Evolutionary conservation across 2,888 invertebrate species (phyloP).

Genomic region (Boloria selene): DNA sequence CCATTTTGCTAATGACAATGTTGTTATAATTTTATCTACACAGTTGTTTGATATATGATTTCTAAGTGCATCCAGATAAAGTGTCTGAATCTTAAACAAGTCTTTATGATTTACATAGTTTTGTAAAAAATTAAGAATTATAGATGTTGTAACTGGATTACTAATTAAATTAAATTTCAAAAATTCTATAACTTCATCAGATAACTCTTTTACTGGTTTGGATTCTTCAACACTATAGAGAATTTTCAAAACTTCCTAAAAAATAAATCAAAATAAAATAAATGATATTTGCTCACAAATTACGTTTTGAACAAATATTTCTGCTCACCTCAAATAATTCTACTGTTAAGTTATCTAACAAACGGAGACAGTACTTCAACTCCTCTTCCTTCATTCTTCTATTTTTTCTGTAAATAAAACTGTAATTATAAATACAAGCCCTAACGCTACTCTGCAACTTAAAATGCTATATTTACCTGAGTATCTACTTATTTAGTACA

Average conservation of each 20-base stretch:
- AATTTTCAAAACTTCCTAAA: constrained; percentile 66
- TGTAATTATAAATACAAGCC: neutral
- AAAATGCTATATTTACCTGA: neutral
- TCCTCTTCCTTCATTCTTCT: constrained; percentile 70
- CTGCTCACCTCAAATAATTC: constrained; percentile 65
- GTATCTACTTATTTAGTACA: neutral
- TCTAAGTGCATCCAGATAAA: constrained; percentile 65
- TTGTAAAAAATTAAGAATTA: constrained; percentile 60
- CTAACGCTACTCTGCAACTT: neutral
- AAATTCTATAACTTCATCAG: constrained; percentile 61
- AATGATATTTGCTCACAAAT: too few relatives aligned
- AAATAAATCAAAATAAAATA: neutral
- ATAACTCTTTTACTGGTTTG: constrained; percentile 57
- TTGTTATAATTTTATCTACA: constrained; percentile 63
- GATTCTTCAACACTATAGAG: constrained; percentile 60
- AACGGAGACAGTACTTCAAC: constrained; percentile 66
- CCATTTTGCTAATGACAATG: constrained; percentile 67
- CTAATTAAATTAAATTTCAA: constrained; percentile 69
- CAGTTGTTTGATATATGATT: constrained; percentile 60
- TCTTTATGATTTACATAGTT: constrained; percentile 48
- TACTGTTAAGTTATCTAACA: constrained; percentile 65
- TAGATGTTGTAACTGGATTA: constrained; percentile 70
- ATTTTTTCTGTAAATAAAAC: constrained; percentile 10
- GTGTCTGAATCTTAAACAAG: constrained; percentile 56
- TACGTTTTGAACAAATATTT: too few relatives aligned